Evolutionary conservation across 2,888 invertebrate species (phyloP).

Genomic region (Philaethria dido): DNA sequence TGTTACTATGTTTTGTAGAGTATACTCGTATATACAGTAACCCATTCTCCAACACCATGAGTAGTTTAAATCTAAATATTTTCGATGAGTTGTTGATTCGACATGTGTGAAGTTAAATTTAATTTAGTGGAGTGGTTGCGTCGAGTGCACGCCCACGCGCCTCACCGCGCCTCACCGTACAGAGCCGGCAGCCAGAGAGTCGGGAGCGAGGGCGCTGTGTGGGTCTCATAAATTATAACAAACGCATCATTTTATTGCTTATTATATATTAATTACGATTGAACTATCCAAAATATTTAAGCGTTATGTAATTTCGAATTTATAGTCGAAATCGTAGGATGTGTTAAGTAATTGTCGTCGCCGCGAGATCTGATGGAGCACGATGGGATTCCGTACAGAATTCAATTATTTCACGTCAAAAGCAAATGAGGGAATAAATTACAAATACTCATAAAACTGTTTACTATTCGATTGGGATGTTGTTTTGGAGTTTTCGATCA

Average conservation of each 20-base stretch:
- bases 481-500: slow-evolving; percentile 23
- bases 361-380: slow-evolving; percentile 7
- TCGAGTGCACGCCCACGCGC: slow-evolving; percentile 42
- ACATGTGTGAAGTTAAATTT: slow-evolving; percentile 33
- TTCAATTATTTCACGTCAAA: slow-evolving; percentile 38
- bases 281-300: slow-evolving; percentile 35
- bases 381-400: slow-evolving; percentile 19
- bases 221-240: slow-evolving; percentile 33
- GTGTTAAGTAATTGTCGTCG: slow-evolving; percentile 27
- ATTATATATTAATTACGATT: slow-evolving; percentile 40
- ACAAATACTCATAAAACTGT: slow-evolving; percentile 35
- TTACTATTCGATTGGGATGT: slow-evolving; percentile 33
- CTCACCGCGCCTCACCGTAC: no score
- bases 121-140: slow-evolving; percentile 47
- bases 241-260: slow-evolving; percentile 33
- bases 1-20: not conserved
- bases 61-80: slow-evolving; percentile 30
- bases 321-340: slow-evolving; percentile 25
- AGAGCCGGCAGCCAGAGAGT: no score
- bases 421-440: slow-evolving; percentile 35
- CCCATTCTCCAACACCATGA: not conserved
- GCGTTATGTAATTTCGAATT: slow-evolving; percentile 32
- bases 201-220: slow-evolving; percentile 15
- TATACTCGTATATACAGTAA: not conserved
- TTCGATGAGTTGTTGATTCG: slow-evolving; percentile 42